Conservation (phyloP, 2,113 vertebrate genomes). For the Nestor notabilis region DNA sequence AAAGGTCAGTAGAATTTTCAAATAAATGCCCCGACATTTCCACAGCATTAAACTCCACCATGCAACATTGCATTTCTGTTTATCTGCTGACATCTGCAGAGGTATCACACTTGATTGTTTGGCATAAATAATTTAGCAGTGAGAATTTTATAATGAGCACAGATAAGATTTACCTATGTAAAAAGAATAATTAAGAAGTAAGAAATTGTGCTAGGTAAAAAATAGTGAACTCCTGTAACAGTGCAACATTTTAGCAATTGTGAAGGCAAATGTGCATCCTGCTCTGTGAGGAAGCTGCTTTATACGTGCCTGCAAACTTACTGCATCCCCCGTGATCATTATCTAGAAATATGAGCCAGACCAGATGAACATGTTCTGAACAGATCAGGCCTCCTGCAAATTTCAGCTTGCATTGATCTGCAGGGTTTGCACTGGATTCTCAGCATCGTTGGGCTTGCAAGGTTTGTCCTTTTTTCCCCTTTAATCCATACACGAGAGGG, state of each 20-base stretch:
- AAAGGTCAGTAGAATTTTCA: slow-evolving; percentile 53
- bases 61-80: slow-evolving; percentile 53
- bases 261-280: not conserved
- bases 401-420: slow-evolving; percentile 85
- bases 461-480: not conserved
- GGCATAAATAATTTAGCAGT: slow-evolving; percentile 62
- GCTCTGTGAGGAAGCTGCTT: not conserved
- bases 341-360: slow-evolving; percentile 83
- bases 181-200: not conserved
- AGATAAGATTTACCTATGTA: not conserved
- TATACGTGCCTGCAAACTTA: slow-evolving; percentile 30
- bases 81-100: slow-evolving; percentile 58
- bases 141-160: slow-evolving; percentile 22
- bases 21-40: slow-evolving; percentile 37
- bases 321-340: slow-evolving; percentile 72
- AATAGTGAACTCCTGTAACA: not conserved
- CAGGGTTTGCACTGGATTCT: slow-evolving; percentile 82
- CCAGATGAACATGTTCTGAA: slow-evolving; percentile 46
- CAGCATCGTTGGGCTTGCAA: slow-evolving; percentile 65
- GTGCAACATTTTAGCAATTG: not conserved
- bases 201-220: not conserved
- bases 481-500: not conserved
- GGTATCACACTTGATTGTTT: slow-evolving; percentile 31
- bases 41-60: slow-evolving; percentile 59
- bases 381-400: slow-evolving; percentile 79